These are phyloP conservation scores for Drosophila robusta DNA, from an alignment of 2,888 invertebrate species.

Conservation along the genomic window DNA sequence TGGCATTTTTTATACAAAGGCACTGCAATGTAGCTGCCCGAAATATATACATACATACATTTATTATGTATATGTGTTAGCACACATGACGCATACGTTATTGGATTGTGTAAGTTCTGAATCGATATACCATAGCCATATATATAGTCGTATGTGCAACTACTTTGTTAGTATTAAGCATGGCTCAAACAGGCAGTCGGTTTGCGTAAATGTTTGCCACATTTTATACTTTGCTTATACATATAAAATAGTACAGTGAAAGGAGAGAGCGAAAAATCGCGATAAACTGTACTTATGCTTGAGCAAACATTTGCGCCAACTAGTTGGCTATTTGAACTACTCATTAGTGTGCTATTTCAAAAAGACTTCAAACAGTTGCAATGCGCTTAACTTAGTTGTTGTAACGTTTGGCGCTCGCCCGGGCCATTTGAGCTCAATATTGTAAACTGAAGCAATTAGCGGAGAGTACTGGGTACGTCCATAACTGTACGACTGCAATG, in stretches of 20 bases:
- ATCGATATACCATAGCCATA: conserved; percentile 31
- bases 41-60: conserved; percentile 11
- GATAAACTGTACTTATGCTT: conserved; percentile 23
- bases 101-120: conserved; percentile 12
- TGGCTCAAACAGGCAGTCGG: conserved; percentile 10
- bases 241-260: conserved; percentile 6
- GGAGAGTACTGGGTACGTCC: conserved; percentile 66
- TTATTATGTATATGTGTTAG: conserved; percentile 46
- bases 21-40: conserved; percentile 13
- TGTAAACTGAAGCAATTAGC: conserved; percentile 76
- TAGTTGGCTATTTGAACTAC: conserved; percentile 33
- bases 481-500: conserved; percentile 57
- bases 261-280: conserved; percentile 1
- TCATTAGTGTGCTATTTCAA: conserved; percentile 71
- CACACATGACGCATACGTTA: conserved; percentile 4
- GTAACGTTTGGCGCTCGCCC: conserved; percentile 47
- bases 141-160: conserved; percentile 30
- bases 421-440: conserved; percentile 44
- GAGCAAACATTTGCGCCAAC: conserved; percentile 30
- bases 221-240: conserved; percentile 43
- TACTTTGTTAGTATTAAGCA: conserved; percentile 45
- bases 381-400: conserved; percentile 51
- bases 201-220: conserved; percentile 17
- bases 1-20: conserved; percentile 46
- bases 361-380: conserved; percentile 72